A percentile compares a stretch with the other conserved stretches of the same genome.
Conservation (phyloP, 2,113 vertebrate species). For the Erinaceus europaeus region DNA sequence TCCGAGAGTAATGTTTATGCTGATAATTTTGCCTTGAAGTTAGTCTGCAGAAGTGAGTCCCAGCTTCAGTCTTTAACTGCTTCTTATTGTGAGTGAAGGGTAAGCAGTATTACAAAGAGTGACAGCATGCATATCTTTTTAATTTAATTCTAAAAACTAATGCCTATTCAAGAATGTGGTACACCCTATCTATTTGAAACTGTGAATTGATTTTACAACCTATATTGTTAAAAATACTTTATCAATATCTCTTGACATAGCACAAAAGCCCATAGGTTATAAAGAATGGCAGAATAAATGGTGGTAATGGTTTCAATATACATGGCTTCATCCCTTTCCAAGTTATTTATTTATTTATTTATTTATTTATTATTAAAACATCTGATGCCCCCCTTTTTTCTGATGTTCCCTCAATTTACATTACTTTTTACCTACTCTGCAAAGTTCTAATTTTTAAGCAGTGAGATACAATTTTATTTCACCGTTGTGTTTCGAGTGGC, state of each 20-base stretch:
- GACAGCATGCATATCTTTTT: background rate
- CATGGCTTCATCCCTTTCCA: too few species aligned
- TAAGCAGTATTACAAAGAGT: accelerated
- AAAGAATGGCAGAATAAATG: background rate
- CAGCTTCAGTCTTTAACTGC: background rate
- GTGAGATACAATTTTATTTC: background rate
- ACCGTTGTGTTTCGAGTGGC: background rate
- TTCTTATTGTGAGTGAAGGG: background rate
- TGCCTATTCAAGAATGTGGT: background rate
- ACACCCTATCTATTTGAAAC: background rate
- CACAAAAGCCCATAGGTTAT: background rate
- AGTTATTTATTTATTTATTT: too few species aligned
- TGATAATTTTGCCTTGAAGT: background rate
- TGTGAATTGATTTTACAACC: background rate
- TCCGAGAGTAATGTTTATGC: background rate
- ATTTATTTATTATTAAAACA: background rate
- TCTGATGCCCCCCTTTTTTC: background rate
- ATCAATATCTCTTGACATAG: background rate
- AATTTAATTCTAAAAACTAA: constrained; percentile 9
- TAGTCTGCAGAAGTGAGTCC: background rate
- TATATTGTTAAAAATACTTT: background rate
- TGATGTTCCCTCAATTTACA: background rate
- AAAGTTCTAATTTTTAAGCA: background rate
- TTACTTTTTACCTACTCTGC: background rate
- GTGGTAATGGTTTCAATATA: too few species aligned